Percentiles rank a stretch among this genome's conserved stretches.
phyloP scores from a whole-genome alignment of 2,888 invertebrate genomes.

The Balanococcus diminutus region DNA sequence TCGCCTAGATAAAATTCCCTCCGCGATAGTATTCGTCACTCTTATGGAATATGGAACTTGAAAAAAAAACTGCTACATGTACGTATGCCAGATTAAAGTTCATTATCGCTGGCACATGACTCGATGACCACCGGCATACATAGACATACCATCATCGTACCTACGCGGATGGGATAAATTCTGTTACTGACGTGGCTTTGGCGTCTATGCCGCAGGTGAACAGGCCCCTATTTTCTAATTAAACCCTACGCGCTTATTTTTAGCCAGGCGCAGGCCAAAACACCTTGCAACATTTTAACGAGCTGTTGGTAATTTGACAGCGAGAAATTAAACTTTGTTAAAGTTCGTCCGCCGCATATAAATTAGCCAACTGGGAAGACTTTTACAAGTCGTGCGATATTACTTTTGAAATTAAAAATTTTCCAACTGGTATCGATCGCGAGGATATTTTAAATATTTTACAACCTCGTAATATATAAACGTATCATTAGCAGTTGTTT shows the following conservation, averaged over 20 bases:
- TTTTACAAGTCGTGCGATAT: not conserved
- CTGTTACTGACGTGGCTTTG: not conserved
- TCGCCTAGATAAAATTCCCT: too few species aligned
- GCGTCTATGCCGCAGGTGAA: not conserved
- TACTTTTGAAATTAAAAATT: not conserved
- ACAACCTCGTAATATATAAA: not conserved
- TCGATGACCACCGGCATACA: not conserved
- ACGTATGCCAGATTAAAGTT: slow-evolving; percentile 13
- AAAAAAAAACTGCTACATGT: not conserved
- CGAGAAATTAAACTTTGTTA: slow-evolving; percentile 1
- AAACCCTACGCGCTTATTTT: slow-evolving; percentile 6
- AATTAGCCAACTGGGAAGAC: not conserved
- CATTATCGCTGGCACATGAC: slow-evolving; percentile 21
- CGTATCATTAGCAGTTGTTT: not conserved
- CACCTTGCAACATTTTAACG: slow-evolving; percentile 25
- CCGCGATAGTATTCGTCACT: not conserved
- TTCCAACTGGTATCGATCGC: not conserved
- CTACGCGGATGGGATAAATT: not conserved
- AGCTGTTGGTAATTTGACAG: slow-evolving; percentile 34
- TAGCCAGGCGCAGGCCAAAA: not conserved
- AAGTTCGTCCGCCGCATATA: slow-evolving; percentile 2
- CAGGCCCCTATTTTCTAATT: slow-evolving; percentile 32
- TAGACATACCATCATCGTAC: not conserved
- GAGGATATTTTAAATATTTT: not conserved
- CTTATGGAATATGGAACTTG: not conserved